Base-by-base conservation (phyloP, 2,888 invertebrate species). In the Rotaria magnacalcarata region DNA sequence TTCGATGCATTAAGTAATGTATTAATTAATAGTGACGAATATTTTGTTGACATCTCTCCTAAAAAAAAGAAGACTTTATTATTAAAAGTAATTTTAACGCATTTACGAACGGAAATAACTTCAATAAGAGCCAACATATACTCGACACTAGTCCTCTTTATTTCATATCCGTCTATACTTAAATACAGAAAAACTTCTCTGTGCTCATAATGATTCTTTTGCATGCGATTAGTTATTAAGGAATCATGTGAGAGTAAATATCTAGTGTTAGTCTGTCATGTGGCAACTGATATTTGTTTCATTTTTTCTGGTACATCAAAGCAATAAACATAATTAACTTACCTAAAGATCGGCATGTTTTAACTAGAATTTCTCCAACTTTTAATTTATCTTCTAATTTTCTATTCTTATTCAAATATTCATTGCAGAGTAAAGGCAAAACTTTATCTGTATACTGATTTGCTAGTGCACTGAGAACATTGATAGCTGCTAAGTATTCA, bases 311-410 rank as follows among this genome's bases (percentile, higher is more conserved):
- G 34, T 34, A 50, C 4, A 86, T 75, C 8, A 58, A 58, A 24
- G 58, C 4, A 27, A 21, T 8, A 52, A 52, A 52, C 16, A 14
- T 52, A 14, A 16, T 52, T 14, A 8, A 27, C 92, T 91, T 91
- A 95, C 95, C 95, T 88, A 95, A 92, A 88, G 91, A 91, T 90
- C 93, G 93, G 0, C 94, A 93, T 50, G 94, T 93, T 91, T 94
- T 94, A 0, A 95, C 93, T 85, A 96, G 92, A 87, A 94, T 93
- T 92, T 96, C 95, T 16, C 95, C 95, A 87, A 95, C 91, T 92
- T 96, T 96, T 92, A 94, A 93, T 88, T 94, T 92, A 58, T 93
- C 90, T 86, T 92, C 91, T 85, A 88, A 58, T 67, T 87, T 47
- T 75, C 87, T 74, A 3, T 47, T 54, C 6, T 27, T 58, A 75